A percentile compares a stretch with the other conserved stretches of the same genome.
Evolutionary conservation across 30 jellyfish, hydroid and myxozoan genomes (phyloP).

Genomic region (Aurelia sp.): DNA sequence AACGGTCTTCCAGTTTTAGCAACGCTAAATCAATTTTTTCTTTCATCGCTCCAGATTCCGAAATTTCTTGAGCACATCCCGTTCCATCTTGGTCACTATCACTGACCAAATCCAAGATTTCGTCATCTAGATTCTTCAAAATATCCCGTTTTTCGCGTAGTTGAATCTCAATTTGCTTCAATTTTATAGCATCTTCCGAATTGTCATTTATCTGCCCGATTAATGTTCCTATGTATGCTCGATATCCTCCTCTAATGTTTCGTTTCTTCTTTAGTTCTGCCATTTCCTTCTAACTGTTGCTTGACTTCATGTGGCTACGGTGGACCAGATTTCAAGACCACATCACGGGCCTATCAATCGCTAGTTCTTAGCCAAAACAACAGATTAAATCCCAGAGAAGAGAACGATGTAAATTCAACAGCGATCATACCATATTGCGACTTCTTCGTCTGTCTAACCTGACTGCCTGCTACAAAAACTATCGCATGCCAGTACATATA

Average conservation of each 20-base stretch:
- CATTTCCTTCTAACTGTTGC: not conserved
- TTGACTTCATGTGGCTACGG: no score
- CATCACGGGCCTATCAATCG: no score
- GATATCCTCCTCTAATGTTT: no score
- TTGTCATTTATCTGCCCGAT: slow-evolving; percentile 4
- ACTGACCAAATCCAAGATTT: not conserved
- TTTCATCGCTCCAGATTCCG: no score
- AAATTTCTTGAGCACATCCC: not conserved
- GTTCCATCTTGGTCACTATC: not conserved
- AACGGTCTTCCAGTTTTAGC: not conserved
- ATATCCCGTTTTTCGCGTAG: not conserved
- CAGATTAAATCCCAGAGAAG: no score
- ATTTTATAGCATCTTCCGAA: not conserved
- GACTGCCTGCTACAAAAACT: no score
- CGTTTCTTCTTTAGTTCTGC: slow-evolving; percentile 1
- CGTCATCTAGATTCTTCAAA: slow-evolving; percentile 22
- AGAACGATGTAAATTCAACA: no score
- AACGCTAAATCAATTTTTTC: slow-evolving; percentile 12
- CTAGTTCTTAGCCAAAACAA: no score
- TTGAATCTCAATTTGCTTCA: not conserved
- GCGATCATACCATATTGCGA: no score
- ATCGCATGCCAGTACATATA: no score
- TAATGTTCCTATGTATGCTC: not conserved
- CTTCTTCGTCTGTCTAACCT: no score
- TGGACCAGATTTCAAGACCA: no score